Percentiles rank a stretch among this genome's conserved stretches.
Evolutionary conservation across 2,113 vertebrate genomes (phyloP).

Genomic region (Terrapene triunguis): DNA sequence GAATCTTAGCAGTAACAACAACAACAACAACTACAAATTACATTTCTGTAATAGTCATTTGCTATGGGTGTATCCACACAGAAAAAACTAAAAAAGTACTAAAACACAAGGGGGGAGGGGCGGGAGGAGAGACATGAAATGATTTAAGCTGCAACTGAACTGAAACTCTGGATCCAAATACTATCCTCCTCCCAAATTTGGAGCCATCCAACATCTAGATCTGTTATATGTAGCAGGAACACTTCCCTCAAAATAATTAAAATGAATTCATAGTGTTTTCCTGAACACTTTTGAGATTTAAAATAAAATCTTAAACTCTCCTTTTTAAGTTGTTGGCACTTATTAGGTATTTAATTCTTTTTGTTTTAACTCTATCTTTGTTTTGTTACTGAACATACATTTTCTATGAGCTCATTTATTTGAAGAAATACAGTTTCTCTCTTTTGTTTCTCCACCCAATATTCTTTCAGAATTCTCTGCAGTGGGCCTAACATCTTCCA

Average conservation of each 20-base stretch:
- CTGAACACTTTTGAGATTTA: neutral
- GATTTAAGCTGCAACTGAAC: neutral
- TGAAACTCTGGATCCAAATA: neutral
- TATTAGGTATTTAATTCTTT: neutral
- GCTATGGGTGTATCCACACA: neutral
- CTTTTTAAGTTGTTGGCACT: neutral
- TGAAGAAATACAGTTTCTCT: neutral
- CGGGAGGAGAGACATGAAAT: neutral
- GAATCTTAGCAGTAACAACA: neutral
- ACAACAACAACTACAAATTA: neutral
- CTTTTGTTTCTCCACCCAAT: rapidly evolving
- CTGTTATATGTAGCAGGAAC: neutral
- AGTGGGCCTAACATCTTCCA: neutral
- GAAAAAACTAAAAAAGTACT: neutral
- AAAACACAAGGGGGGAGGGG: neutral
- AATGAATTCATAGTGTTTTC: neutral
- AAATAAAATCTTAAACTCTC: neutral
- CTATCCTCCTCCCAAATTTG: neutral
- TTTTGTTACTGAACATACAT: neutral
- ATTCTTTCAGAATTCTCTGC: neutral
- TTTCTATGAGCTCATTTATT: neutral
- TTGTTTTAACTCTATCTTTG: neutral
- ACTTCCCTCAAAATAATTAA: neutral
- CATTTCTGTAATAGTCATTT: neutral
- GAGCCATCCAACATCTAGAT: neutral